Base-by-base conservation (phyloP, 1,140 invertebrate species). In the Trichonephila clavipes region DNA sequence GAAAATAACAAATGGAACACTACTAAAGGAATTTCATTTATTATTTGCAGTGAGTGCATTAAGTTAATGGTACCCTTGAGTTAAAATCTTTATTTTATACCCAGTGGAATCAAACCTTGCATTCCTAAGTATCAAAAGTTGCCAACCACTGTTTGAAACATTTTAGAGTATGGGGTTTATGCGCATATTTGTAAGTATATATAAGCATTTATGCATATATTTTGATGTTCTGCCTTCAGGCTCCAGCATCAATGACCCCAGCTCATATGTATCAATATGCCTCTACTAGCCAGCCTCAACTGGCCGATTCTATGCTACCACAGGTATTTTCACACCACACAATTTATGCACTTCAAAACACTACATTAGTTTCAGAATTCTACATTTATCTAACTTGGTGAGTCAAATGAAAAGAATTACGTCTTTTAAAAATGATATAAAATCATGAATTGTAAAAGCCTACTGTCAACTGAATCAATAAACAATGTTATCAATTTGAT, bases 181-280 rank as follows among this genome's bases (percentile, higher is more conserved):
- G 72, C 28, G 18, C 72, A 77, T 77, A 77, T 77, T 18, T 77
- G 72, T 77, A 19, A 77, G 16, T 77, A 77, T 14, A 40, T 77
- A 14, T 34, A 40, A 34, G 72, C 72, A 59, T 85, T 85, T 51
- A 85, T 61, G 61, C 24, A 88, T 51, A 69, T 83, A 3, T 92
- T 92, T 83, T 92, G 81, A 86, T 72, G 40, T 92, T 94, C 44
- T 95, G 95, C 95, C 96, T 96, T 95, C 96, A 98, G 98, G 98
- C 98, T 95, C 98, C 98, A 95, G 98, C 98, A 95, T 97, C 97
- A 95, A 98, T 98, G 97, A 98, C 98, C 94, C 97, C 98, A 94
- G 97, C 97, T 95, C 97, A 98, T 96, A 97, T 98, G 96, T 98
- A 98, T 96, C 97, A 97, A 96, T 98, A 97, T 96, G 97, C 97